phyloP scores from a whole-genome alignment of 2,113 vertebrate genomes.

The Ciconia maguari region DNA sequence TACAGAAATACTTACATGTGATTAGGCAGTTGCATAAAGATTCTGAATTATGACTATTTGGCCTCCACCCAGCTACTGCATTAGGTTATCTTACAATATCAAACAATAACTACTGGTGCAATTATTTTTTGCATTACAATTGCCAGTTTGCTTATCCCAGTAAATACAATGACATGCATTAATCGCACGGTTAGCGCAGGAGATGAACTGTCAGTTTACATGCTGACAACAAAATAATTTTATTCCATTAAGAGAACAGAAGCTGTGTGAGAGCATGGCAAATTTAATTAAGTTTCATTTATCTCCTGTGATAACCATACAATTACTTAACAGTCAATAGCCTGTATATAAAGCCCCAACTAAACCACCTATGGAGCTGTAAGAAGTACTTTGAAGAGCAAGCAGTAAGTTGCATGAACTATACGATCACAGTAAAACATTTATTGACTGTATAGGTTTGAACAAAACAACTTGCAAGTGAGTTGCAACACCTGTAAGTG shows the following conservation, averaged over 20 bases:
- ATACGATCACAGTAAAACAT: background rate
- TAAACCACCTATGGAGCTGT: background rate
- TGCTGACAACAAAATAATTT: background rate
- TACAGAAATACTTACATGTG: background rate
- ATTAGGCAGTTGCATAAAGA: background rate
- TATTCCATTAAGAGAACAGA: background rate
- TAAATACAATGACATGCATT: background rate
- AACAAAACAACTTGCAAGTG: background rate
- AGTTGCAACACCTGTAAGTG: background rate
- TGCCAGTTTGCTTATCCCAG: background rate
- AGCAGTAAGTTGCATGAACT: background rate
- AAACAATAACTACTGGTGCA: background rate
- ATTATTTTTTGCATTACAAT: background rate
- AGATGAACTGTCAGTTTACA: background rate
- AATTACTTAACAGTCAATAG: background rate
- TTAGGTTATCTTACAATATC: background rate
- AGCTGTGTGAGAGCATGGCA: background rate
- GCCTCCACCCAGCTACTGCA: background rate
- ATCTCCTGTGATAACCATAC: background rate
- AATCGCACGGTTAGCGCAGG: accelerated
- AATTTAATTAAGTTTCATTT: slow-evolving; percentile 11
- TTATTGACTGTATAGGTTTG: background rate
- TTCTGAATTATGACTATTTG: background rate
- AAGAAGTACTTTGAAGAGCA: background rate
- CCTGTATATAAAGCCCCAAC: background rate